Evolutionary conservation across 2,888 invertebrate genomes (phyloP), one percentile per base, ranked within the genome.

Genomic region (Furcula furcula): DNA sequence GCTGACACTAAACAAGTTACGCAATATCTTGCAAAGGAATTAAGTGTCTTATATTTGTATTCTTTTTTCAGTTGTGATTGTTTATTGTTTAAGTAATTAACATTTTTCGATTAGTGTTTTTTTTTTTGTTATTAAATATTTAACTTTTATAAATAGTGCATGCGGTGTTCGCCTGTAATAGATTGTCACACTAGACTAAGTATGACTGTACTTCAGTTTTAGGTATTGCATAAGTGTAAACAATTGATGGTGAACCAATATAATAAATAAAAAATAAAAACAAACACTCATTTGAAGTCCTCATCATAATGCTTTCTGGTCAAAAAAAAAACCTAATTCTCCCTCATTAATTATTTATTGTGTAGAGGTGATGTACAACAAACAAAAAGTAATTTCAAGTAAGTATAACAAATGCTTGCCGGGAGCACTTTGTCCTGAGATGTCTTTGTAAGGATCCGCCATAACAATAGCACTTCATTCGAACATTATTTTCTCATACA

Each of bases 401-500:
- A 55, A 55, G 49, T 62, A 64, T 46, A 62, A 59, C 55, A 65
- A 65, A 61, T 57, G 62, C 31, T 57, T 32, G 16, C 42, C 47
- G 38, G 38, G 52, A 64, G 56, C 64, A 68, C 64, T 73, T 69
- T 64, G 60, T 58, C 53, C 55, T 45, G 26, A 47, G 51, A 65
- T 64, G 67, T 70, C 70, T 73, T 74, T 72, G 70, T 65, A 36
- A 52, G 55, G 34, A 40, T 40, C 36, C 37, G 31, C 55, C 46
- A 46, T 64, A 67, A 75, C 76, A 76, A 75, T 71, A 66, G 74
- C 64, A 66, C 61, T 67, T 72, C 70, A 66, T 74, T 65, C 63
- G 59, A 71, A 71, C 67, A 69, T 74, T 73, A 76, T 76, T 74
- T 66, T 65, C 69, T 66, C 67, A 65, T 65, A 70, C 64, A 72